These are phyloP conservation scores for Drosophila neoperkinsi DNA, from an alignment of 2,888 invertebrate species.

Conservation along the genomic window DNA sequence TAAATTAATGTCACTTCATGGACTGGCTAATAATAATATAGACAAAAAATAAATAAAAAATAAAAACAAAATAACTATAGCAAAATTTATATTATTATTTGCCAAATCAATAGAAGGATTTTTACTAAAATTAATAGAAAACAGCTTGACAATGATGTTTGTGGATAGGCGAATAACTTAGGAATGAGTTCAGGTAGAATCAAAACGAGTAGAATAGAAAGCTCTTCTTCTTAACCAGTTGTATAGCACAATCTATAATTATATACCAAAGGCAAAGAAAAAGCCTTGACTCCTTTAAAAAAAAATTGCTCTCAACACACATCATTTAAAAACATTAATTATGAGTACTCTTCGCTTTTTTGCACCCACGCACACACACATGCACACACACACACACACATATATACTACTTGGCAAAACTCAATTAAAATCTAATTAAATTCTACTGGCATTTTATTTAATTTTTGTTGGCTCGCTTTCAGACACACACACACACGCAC, in stretches of 20 bases:
- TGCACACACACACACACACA: neutral
- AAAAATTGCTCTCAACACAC: neutral
- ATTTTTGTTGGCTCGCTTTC: conserved; percentile 48
- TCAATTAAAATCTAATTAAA: conserved; percentile 79
- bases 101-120: neutral
- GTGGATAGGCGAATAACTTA: neutral
- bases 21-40: neutral
- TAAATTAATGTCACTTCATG: neutral
- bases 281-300: neutral
- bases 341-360: neutral
- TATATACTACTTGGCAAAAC: conserved; percentile 48
- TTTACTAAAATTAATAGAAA: neutral
- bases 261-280: neutral
- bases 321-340: conserved; percentile 3
- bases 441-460: conserved; percentile 75
- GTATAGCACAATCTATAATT: neutral
- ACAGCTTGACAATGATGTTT: neutral
- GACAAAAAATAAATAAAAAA: neutral
- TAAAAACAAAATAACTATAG: neutral
- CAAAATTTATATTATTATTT: neutral
- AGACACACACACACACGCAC: conserved; percentile 8
- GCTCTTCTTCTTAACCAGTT: neutral
- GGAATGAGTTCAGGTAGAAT: neutral
- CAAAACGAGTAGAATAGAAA: neutral
- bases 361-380: neutral